Evolutionary conservation across 2,797 vertebrate species (phyloP).

Genomic region (Takifugu ocellatus): DNA sequence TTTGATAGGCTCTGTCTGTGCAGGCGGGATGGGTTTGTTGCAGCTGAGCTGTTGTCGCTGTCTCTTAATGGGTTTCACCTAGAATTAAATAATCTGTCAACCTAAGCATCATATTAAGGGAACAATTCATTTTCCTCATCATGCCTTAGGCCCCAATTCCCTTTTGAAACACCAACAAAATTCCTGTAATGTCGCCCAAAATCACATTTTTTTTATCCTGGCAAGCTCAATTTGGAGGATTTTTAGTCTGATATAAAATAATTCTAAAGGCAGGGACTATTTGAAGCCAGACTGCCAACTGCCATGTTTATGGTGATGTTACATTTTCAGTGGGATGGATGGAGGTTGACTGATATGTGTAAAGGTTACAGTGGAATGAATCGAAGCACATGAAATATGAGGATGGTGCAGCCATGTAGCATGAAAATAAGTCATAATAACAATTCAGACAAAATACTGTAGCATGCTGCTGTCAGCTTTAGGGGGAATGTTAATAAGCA

Average conservation of each 20-base stretch:
- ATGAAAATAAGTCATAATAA: too few relatives aligned
- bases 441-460: too few relatives aligned
- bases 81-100: conserved; percentile 52
- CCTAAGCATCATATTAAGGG: conserved; percentile 17
- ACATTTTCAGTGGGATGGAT: conserved; percentile 42
- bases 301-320: conserved; percentile 29
- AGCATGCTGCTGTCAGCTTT: too few relatives aligned
- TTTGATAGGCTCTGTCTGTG: conserved; percentile 59
- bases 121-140: conserved; percentile 3
- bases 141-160: not conserved
- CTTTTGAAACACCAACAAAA: not conserved
- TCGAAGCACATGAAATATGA: conserved; percentile 13
- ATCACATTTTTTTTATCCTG: not conserved
- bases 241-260: conserved; percentile 11
- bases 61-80: conserved; percentile 35
- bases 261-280: conserved; percentile 17
- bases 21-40: conserved; percentile 20
- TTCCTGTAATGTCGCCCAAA: not conserved
- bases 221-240: not conserved
- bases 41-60: conserved; percentile 23
- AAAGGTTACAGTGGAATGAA: conserved; percentile 31
- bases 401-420: not conserved
- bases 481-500: too few relatives aligned
- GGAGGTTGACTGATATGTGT: conserved; percentile 42
- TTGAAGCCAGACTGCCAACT: conserved; percentile 11